phyloP scores from a whole-genome alignment of 2,797 vertebrate species.

The Pempheris klunzingeri region DNA sequence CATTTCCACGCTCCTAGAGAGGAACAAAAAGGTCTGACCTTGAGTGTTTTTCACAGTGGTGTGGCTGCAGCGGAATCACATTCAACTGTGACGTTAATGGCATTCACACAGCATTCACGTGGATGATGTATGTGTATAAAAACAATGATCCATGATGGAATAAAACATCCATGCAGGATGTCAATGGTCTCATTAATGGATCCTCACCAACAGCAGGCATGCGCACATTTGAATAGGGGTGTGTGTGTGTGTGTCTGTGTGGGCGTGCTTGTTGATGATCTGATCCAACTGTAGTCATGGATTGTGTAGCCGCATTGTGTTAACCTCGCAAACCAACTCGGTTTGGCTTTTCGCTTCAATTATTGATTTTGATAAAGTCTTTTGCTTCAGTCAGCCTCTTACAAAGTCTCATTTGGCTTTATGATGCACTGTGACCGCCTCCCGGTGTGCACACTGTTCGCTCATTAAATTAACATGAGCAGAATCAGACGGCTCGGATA shows the following conservation, averaged over 20 bases:
- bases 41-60: constrained; percentile 57
- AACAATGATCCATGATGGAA: constrained; percentile 19
- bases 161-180: constrained; percentile 32
- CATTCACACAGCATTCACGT: constrained; percentile 15
- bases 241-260: constrained; percentile 21
- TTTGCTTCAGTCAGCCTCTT: constrained; percentile 61
- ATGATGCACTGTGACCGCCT: constrained; percentile 63
- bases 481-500: constrained; percentile 59
- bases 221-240: constrained; percentile 13
- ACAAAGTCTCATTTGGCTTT: constrained; percentile 71
- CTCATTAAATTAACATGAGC: constrained; percentile 75
- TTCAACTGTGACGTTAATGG: constrained; percentile 43
- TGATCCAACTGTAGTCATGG: constrained; percentile 43
- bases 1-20: constrained; percentile 45
- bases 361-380: constrained; percentile 74
- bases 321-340: constrained; percentile 50
- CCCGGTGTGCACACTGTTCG: constrained; percentile 48
- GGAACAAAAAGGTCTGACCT: constrained; percentile 60
- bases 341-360: constrained; percentile 46
- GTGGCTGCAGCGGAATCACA: constrained; percentile 13
- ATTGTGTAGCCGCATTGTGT: constrained; percentile 36
- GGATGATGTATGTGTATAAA: constrained; percentile 40
- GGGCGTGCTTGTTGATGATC: constrained; percentile 30
- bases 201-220: constrained; percentile 3
- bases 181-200: constrained; percentile 51